Base-by-base conservation (phyloP, 2,888 invertebrate genomes). In the Lamellibrachia satsuma region DNA sequence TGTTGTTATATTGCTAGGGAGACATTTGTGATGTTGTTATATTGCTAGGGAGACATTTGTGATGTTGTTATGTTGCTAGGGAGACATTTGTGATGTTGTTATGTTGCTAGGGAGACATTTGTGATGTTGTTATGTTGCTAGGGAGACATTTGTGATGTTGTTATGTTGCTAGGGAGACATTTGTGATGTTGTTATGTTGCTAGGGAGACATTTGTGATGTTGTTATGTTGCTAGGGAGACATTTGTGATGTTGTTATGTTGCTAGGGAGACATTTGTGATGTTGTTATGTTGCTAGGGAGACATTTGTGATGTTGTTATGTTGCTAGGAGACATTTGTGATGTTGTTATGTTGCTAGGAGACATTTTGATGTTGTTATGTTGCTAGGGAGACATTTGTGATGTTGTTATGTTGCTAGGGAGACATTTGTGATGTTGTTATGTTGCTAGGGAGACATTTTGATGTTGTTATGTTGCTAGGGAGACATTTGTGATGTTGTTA, bases 391-490 rank as follows among this genome's bases (percentile, higher is more conserved):
- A n/a, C n/a, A n/a, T 39, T 39, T 39, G 39, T 39, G 39, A 39
- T 39, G 39, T 39, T 39, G 39, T 39, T 39, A 39, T 39, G 1
- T 39, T 97, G 96, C 98, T 98, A 92, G 97, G 97, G 95, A n/a
- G n/a, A n/a, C n/a, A n/a, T 39, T 39, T 39, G 39, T 39, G 39
- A 39, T 39, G 39, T 39, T 39, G 39, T 39, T 39, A 39, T 39
- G 1, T 39, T 97, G 96, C 98, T 98, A 92, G 97, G 97, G 95
- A n/a, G n/a, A n/a, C n/a, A n/a, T n/a, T n/a, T n/a, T 39, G 39
- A 39, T 39, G 39, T 39, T 39, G 39, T 39, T 39, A 39, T 39
- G 1, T 39, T 97, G 96, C 98, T 98, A 92, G 97, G 97, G 95
- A n/a, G n/a, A n/a, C n/a, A n/a, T 39, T 39, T 39, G 39, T 39